A percentile compares a stretch with the other conserved stretches of the same genome.
Evolutionary conservation across 2,113 vertebrate species (phyloP).

Genomic region (Aphyosemion australe): DNA sequence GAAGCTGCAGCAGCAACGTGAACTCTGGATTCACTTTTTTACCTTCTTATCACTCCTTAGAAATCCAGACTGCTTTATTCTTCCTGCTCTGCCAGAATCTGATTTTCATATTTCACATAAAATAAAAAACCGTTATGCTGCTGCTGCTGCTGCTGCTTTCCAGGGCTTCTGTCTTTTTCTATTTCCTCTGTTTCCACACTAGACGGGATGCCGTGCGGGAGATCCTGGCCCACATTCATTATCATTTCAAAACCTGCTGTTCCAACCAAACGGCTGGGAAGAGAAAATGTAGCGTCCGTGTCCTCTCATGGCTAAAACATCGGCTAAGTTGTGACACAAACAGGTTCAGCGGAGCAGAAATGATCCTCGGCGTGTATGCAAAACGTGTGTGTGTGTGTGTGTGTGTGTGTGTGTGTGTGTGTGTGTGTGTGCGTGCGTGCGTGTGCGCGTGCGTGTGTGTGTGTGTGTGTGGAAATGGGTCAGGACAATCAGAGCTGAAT

Average conservation of each 20-base stretch:
- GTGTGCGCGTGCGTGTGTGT: not conserved
- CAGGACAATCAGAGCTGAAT: conserved; percentile 40
- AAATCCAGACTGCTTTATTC: conserved; percentile 20
- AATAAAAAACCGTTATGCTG: conserved; percentile 5
- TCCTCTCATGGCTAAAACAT: conserved; percentile 64
- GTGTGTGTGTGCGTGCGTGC: not conserved
- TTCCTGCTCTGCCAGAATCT: conserved; percentile 36
- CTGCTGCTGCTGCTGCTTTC: conserved; percentile 42
- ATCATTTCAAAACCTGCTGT: conserved; percentile 75
- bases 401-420: not conserved
- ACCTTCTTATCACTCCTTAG: conserved; percentile 28
- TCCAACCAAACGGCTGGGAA: conserved; percentile 55
- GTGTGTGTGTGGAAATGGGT: conserved; percentile 33
- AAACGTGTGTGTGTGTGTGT: conserved; percentile 7
- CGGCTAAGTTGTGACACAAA: conserved; percentile 61
- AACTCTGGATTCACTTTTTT: conserved; percentile 22
- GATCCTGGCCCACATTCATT: conserved; percentile 67
- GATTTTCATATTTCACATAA: conserved; percentile 42
- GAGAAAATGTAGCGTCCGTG: conserved; percentile 64
- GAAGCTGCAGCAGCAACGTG: not conserved
- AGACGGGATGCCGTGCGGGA: conserved; percentile 57
- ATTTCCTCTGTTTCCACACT: conserved; percentile 55
- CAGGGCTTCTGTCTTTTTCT: conserved; percentile 45
- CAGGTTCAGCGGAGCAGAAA: conserved; percentile 61
- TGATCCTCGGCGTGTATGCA: conserved; percentile 44